These are phyloP conservation scores for Eupithecia dodoneata DNA, from an alignment of 2,888 invertebrate species.

Conservation along the genomic window DNA sequence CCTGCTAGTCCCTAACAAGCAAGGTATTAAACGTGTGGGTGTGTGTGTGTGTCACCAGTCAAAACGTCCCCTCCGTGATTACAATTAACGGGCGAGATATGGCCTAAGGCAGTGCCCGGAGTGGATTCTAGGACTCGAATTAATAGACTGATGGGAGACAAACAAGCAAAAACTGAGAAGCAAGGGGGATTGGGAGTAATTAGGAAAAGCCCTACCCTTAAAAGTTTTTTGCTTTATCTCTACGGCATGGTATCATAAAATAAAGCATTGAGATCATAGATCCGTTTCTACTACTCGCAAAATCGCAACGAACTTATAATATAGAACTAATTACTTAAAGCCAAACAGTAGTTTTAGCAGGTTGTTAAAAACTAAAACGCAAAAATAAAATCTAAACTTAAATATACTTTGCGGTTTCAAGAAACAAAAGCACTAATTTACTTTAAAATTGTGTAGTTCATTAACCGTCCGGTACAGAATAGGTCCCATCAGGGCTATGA, in stretches of 20 bases:
- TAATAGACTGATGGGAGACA: slow-evolving; percentile 12
- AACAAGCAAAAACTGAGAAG: slow-evolving; percentile 17
- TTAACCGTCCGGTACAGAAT: slow-evolving; percentile 36
- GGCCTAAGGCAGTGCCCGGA: slow-evolving; percentile 17
- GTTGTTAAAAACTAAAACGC: background rate
- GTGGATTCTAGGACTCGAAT: slow-evolving; percentile 17
- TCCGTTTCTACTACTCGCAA: background rate
- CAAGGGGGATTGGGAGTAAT: background rate
- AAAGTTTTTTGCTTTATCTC: background rate
- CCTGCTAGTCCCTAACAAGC: slow-evolving; percentile 19
- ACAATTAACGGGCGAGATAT: slow-evolving; percentile 32
- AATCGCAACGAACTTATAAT: background rate
- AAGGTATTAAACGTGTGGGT: slow-evolving; percentile 25
- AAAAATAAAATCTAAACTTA: slow-evolving; percentile 1
- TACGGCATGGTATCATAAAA: background rate
- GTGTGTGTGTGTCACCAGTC: slow-evolving; percentile 21
- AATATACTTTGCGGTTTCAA: background rate
- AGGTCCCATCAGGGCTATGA: slow-evolving; percentile 41
- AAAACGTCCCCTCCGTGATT: slow-evolving; percentile 28
- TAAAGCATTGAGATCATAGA: background rate
- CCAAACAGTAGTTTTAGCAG: background rate
- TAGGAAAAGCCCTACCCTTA: background rate
- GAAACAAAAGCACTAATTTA: slow-evolving; percentile 22
- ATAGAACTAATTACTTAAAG: background rate
- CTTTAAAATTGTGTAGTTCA: slow-evolving; percentile 33